Evolutionary conservation across 2,797 vertebrate genomes (phyloP).

Genomic region (Chaetophractus vellerosus): DNA sequence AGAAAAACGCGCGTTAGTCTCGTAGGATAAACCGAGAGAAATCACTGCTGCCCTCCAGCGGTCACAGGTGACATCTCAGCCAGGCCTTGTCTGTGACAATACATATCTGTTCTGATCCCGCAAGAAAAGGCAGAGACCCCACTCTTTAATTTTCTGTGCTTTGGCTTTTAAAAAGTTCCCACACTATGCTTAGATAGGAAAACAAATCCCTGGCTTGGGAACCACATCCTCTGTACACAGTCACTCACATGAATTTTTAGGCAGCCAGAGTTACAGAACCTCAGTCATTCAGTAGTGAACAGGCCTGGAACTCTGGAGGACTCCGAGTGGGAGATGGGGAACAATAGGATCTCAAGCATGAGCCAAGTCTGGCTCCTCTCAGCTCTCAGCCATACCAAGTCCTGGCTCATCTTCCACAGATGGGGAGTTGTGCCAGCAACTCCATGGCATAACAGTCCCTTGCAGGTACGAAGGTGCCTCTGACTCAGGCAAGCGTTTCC

Average conservation of each 20-base stretch:
- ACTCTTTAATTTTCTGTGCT: neutral
- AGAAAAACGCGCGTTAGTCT: neutral
- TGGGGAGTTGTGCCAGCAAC: neutral
- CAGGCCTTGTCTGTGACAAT: neutral
- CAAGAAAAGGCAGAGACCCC: neutral
- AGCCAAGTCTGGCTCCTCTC: neutral
- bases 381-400: neutral
- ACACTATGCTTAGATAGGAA: neutral
- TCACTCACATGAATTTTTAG: neutral
- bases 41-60: conserved; percentile 68
- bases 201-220: neutral
- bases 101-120: neutral
- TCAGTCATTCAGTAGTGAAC: neutral
- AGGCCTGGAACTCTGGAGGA: neutral
- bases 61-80: neutral
- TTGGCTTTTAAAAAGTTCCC: neutral
- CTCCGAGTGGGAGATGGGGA: rapidly evolving
- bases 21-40: rapidly evolving
- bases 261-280: neutral
- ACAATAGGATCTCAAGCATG: neutral
- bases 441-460: rapidly evolving
- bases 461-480: neutral
- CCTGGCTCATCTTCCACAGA: neutral
- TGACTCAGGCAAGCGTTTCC: neutral
- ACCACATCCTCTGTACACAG: rapidly evolving